A percentile compares a stretch with the other conserved stretches of the same genome.
These are phyloP conservation scores for Chinchilla lanigera DNA, from an alignment of 2,113 vertebrate species.

Conservation along the genomic window DNA sequence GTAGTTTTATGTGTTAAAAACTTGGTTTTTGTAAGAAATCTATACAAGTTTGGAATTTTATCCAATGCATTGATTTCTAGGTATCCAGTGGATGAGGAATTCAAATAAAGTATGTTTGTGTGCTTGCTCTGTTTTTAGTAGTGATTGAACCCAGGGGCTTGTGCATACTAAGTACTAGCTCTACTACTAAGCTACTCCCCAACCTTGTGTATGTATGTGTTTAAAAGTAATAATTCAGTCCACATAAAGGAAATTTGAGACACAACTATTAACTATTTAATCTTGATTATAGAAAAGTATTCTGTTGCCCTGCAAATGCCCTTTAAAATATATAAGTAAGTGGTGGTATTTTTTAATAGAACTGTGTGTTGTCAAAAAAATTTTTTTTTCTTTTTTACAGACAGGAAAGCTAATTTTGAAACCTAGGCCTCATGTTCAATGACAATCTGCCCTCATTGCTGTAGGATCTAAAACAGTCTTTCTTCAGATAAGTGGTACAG, in stretches of 20 bases:
- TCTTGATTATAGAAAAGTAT: not conserved
- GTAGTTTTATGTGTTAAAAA: not conserved
- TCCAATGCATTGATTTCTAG: not conserved
- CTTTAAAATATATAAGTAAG: not conserved
- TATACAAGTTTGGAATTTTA: not conserved
- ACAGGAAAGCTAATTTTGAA: slow-evolving; percentile 99
- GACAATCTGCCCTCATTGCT: slow-evolving; percentile 82
- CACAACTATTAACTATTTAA: not conserved
- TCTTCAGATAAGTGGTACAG: slow-evolving; percentile 79
- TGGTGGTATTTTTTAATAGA: slow-evolving; percentile 16
- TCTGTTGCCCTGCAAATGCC: not conserved
- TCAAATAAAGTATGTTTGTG: not conserved
- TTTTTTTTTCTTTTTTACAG: slow-evolving; percentile 84
- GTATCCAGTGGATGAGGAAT: not conserved
- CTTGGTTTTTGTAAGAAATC: not conserved
- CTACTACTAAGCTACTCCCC: not conserved
- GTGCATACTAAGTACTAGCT: not conserved
- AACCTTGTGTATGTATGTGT: not conserved
- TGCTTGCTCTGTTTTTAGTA: not conserved
- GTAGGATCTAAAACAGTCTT: slow-evolving; percentile 83
- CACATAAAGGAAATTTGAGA: not conserved
- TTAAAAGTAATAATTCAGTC: not conserved
- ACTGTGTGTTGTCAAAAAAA: not conserved
- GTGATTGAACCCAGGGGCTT: not conserved
- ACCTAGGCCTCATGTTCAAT: slow-evolving; percentile 97